Percentiles rank a stretch among this genome's conserved stretches.
Evolutionary conservation across 92 coral and sea anemone species (phyloP).

Genomic region (Porites rus): DNA sequence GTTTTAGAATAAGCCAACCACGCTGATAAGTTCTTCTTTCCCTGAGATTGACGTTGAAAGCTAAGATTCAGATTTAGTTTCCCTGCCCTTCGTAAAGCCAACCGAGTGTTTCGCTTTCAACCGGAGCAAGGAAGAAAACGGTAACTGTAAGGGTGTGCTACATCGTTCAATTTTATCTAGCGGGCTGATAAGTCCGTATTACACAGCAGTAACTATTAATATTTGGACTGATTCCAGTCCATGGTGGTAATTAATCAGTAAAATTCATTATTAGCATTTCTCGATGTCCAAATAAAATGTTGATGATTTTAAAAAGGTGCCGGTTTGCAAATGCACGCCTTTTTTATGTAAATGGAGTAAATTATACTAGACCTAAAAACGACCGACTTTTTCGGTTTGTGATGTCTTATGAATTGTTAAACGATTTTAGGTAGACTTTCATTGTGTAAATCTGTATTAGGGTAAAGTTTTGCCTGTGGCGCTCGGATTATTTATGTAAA

Average conservation of each 20-base stretch:
- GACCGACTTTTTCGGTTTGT: not conserved
- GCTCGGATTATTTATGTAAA: constrained; percentile 29
- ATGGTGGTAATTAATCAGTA: constrained; percentile 25
- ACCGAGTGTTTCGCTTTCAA: not conserved
- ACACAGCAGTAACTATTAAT: constrained; percentile 24
- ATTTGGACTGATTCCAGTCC: constrained; percentile 42
- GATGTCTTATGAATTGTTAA: not conserved
- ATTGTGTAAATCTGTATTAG: not conserved
- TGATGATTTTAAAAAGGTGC: not conserved
- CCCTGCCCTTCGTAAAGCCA: not conserved
- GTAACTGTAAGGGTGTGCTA: not conserved
- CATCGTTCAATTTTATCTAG: constrained; percentile 7
- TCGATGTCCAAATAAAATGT: not conserved
- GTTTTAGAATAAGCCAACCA: not conserved
- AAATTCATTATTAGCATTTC: constrained; percentile 7
- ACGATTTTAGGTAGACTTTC: not conserved
- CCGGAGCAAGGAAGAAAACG: not conserved
- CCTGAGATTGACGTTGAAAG: not conserved
- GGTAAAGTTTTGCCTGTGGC: constrained; percentile 35
- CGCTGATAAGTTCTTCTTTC: not conserved
- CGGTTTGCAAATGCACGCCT: not conserved
- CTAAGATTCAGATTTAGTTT: not conserved
- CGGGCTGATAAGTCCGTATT: not conserved
- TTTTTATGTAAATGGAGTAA: not conserved
- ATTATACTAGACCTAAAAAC: not conserved